Base-by-base conservation (phyloP, 2,797 vertebrate genomes). In the Sebastes trivittatus region DNA sequence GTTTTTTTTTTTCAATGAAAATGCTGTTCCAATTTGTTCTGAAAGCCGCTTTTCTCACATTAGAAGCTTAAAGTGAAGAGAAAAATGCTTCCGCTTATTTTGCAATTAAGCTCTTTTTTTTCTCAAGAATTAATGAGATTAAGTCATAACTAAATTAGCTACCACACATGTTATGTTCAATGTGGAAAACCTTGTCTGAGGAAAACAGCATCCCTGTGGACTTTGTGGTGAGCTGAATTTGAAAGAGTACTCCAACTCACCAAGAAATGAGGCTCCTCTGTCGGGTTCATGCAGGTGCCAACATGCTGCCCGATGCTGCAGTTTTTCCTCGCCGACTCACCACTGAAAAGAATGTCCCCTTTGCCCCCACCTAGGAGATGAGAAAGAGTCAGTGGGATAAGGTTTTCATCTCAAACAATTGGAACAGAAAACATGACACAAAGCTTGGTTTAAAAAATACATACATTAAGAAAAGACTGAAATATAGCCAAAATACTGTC, bases 221-320 rank as follows among this genome's bases (percentile, higher is more conserved):
- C 11, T 66, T 25, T 13, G 66, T n/a, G 10, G 16, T 59, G 59
- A 55, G 42, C 16, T 42, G 22, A 64, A 72, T 67, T 7, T 56
- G 7, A 77, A 81, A 72, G n/a, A 77, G 55, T 1, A 71, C 20
- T 22, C 49, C 9, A 2, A 96, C 97, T 95, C 92, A 99, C 98
- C 96, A 92, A 94, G 90, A 96, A 95, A 81, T 82, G 93, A 97
- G 96, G 96, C 93, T 94, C 77, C 87, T 89, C 62, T 60, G 65
- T 27, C 64, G 86, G 91, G 90, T 87, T 95, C 93, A 92, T 81
- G 90, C 94, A 95, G 94, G 95, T 96, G 96, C 97, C 97, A 95
- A 85, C 96, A 97, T 97, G 88, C 93, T 95, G 94, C 92, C 95
- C 87, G 60, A 87, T 91, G 94, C 88, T 89, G 69, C 46, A n/a